Conservation (phyloP, 92 coral and sea anemone genomes). For the Muricea muricata region DNA sequence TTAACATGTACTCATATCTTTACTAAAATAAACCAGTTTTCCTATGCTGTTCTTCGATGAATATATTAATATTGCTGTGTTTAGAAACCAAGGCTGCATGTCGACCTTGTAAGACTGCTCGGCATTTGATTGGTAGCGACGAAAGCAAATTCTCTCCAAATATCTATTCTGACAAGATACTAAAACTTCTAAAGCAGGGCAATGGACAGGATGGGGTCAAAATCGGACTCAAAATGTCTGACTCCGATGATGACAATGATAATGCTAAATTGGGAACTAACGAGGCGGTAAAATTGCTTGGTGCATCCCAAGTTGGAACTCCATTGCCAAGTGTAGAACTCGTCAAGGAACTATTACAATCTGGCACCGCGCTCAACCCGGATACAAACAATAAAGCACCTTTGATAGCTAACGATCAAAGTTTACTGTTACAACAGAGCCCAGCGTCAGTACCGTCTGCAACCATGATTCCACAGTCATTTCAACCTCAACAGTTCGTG, state of each 20-base stretch:
- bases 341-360: slow-evolving; percentile 18
- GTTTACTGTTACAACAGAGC: slow-evolving; percentile 5
- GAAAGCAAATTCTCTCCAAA: background rate
- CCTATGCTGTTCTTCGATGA: too few relatives aligned
- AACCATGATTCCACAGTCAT: background rate
- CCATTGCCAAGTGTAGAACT: slow-evolving; percentile 5
- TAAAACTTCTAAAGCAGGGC: background rate
- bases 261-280: background rate
- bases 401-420: slow-evolving; percentile 18
- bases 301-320: slow-evolving; percentile 1
- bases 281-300: background rate
- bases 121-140: background rate
- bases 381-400: background rate
- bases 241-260: background rate
- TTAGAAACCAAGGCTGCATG: slow-evolving; percentile 3
- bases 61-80: background rate
- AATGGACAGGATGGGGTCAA: background rate
- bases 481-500: background rate
- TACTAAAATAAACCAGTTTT: too few relatives aligned
- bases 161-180: background rate
- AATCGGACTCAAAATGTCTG: background rate
- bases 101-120: slow-evolving; percentile 5
- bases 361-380: slow-evolving; percentile 9
- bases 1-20: background rate
- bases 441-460: background rate